Base-by-base conservation (phyloP, 2,113 vertebrate genomes). In the Tenrec ecaudatus region DNA sequence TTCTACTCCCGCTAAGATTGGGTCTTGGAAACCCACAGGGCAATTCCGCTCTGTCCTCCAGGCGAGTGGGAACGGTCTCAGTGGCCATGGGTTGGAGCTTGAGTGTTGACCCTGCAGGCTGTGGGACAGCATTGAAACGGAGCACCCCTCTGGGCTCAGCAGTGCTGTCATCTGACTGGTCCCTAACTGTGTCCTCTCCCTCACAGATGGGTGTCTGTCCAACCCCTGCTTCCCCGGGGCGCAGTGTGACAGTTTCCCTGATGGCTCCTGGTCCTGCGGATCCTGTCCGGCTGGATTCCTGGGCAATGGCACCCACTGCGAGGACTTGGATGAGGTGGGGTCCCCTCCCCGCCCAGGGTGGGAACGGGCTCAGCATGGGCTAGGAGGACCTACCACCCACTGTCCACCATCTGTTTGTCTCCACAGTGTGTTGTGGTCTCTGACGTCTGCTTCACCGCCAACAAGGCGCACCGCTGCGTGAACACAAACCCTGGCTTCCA, bases 401-500 rank as follows among this genome's bases (percentile, higher is more conserved):
- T 4, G 8, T 6, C 71, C 33, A 23, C 33, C 33, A 17, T 20
- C 94, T n/a, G 80, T 66, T 83, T 92, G 15, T 90, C 94, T 69
- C 27, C 91, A 0, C 93, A 99, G 99, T 99, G 99, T 86, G 98
- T 99, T 27, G 98, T 99, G 97, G 99, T 99, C 82, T 96, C 98
- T 64, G 99, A 99, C 38, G 96, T 98, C 95, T 99, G 99, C 98
- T 99, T 99, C 98, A 98, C 98, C 83, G 97, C 98, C 62, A 98
- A 98, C 96, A 99, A 98, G 94, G 88, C 94, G 8, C 98, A 98
- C 80, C 99, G 99, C 82, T 99, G 99, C 60, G 85, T 99, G 94
- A 99, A 99, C 98, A 99, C 99, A 0, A 97, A 99, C 93, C 99
- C 99, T 0, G 99, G 99, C 82, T 99, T 99, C 97, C 99, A 99